phyloP scores from a whole-genome alignment of 2,888 invertebrate genomes.

The Ceraclea dissimilis region DNA sequence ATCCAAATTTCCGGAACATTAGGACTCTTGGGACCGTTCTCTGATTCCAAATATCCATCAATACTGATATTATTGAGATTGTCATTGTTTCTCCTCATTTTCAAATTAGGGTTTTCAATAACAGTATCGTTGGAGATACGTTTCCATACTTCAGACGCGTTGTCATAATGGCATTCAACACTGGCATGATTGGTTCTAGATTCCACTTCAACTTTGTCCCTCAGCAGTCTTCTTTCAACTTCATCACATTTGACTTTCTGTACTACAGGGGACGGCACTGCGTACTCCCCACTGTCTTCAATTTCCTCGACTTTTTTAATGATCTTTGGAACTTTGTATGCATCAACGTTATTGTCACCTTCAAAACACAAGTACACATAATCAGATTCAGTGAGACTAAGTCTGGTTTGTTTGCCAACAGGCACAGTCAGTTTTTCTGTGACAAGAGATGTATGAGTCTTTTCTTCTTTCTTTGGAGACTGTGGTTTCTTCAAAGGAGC shows the following conservation, averaged over 20 bases:
- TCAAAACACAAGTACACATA: constrained; percentile 47
- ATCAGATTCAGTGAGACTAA: constrained; percentile 40
- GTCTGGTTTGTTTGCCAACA: constrained; percentile 32
- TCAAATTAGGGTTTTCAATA: constrained; percentile 22
- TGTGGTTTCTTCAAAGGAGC: constrained; percentile 8
- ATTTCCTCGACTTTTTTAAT: constrained; percentile 16
- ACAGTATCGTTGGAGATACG: constrained; percentile 24
- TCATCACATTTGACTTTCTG: constrained; percentile 17
- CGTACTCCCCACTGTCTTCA: constrained; percentile 20
- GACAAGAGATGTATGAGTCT: neutral
- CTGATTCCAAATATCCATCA: constrained; percentile 20
- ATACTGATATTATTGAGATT: constrained; percentile 11
- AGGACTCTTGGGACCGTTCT: constrained; percentile 44
- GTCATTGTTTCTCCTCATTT: constrained; percentile 17
- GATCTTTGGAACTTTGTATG: constrained; percentile 19
- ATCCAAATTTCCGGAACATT: constrained; percentile 64
- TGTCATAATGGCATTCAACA: constrained; percentile 14
- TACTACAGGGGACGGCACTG: constrained; percentile 17
- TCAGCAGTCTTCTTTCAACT: constrained; percentile 12
- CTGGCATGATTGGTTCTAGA: constrained; percentile 2
- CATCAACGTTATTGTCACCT: constrained; percentile 22
- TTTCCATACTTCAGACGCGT: constrained; percentile 24
- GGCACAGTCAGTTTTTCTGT: constrained; percentile 6
- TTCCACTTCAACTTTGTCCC: constrained; percentile 11
- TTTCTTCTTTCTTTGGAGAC: neutral